These are phyloP conservation scores for Uromys caudimaculatus DNA, from an alignment of 2,797 vertebrate genomes.

Conservation along the genomic window DNA sequence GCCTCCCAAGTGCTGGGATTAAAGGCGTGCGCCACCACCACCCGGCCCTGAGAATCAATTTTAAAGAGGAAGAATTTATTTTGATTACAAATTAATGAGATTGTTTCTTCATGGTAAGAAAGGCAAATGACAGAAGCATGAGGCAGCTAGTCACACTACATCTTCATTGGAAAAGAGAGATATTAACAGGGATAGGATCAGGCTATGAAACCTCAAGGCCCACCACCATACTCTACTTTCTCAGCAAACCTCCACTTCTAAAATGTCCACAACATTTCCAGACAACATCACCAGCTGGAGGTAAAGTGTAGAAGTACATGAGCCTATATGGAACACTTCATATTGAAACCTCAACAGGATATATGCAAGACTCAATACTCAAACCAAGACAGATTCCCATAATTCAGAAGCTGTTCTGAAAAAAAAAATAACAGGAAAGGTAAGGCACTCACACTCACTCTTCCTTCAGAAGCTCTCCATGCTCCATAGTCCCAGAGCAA, in stretches of 20 bases:
- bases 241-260: not conserved
- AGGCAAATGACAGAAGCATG: too few species aligned
- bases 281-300: too few species aligned
- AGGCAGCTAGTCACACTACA: not conserved
- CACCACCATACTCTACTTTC: not conserved
- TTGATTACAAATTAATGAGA: not conserved
- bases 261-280: not conserved
- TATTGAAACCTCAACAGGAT: not conserved
- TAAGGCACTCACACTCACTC: not conserved
- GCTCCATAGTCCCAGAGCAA: slow-evolving; percentile 22
- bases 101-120: too few species aligned
- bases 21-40: too few species aligned
- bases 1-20: too few species aligned
- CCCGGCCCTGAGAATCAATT: too few species aligned
- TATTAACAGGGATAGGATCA: not conserved
- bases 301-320: not conserved
- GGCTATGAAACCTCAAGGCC: not conserved
- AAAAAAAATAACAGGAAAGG: not conserved
- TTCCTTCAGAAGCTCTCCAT: not conserved
- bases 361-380: not conserved
- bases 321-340: not conserved
- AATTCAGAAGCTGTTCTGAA: not conserved
- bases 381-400: not conserved
- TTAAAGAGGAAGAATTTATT: not conserved
- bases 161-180: not conserved